Evolutionary conservation across 2,113 vertebrate species (phyloP).

Genomic region (Myrmophylax atrothorax): DNA sequence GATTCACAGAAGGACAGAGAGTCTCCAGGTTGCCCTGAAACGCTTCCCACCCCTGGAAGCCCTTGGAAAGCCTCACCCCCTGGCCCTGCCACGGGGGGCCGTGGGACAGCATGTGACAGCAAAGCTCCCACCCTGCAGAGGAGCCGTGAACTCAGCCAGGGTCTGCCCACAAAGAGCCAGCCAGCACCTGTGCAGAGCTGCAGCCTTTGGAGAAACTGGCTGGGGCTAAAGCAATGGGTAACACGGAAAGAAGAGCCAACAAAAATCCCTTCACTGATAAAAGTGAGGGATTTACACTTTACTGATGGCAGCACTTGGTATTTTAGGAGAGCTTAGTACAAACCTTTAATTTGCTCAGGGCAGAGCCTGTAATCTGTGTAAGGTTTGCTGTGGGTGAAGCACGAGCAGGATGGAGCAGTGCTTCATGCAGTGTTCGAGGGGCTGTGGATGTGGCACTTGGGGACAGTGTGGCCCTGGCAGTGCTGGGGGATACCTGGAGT

Average conservation of each 20-base stretch:
- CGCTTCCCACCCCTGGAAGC: accelerated
- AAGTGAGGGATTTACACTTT: neutral
- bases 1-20: neutral
- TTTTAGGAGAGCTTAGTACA: neutral
- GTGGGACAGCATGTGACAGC: neutral
- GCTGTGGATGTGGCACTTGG: neutral
- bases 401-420: accelerated
- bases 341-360: neutral
- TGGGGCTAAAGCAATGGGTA: neutral
- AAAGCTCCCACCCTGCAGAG: neutral
- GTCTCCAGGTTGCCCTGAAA: neutral
- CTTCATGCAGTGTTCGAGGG: neutral
- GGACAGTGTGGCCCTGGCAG: neutral
- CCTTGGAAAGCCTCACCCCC: neutral
- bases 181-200: neutral
- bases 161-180: neutral
- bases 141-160: accelerated
- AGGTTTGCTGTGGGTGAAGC: neutral
- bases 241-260: accelerated
- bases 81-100: accelerated
- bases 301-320: neutral
- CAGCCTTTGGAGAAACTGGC: neutral
- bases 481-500: neutral
- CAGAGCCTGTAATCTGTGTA: neutral
- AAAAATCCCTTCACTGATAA: neutral